phyloP scores from a whole-genome alignment of 2,797 vertebrate species.

The Buphagus erythrorhynchus region DNA sequence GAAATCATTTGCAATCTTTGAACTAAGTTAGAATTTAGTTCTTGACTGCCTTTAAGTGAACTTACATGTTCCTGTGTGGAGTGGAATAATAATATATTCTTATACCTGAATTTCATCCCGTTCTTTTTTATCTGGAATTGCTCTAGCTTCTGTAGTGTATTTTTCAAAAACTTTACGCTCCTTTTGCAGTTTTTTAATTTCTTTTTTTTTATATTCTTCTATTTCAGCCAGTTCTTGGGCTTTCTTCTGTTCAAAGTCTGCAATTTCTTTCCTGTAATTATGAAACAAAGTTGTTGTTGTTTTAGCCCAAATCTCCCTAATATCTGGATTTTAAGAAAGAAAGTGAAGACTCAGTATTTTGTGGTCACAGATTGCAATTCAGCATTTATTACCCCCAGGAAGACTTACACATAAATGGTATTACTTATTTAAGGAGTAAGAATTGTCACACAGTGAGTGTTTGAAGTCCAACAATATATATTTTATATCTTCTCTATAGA shows the following conservation, averaged over 20 bases:
- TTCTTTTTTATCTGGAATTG: conserved; percentile 94
- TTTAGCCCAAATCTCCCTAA: not conserved
- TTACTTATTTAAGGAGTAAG: not conserved
- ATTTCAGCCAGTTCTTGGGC: conserved; percentile 84
- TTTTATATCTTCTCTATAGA: not conserved
- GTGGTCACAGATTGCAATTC: not conserved
- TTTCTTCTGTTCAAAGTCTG: conserved; percentile 86
- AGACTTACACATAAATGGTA: not conserved
- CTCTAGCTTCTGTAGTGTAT: conserved; percentile 84
- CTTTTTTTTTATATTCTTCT: conserved; percentile 90
- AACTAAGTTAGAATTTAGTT: not conserved
- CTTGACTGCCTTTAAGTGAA: not conserved
- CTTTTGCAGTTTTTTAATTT: conserved; percentile 89
- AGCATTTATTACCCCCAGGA: not conserved
- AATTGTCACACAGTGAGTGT: not conserved
- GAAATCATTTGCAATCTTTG: not conserved
- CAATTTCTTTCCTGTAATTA: conserved; percentile 85
- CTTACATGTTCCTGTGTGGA: not conserved
- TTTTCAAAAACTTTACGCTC: conserved; percentile 93
- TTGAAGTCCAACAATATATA: not conserved
- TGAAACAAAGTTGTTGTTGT: not conserved
- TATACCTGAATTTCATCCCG: conserved; percentile 95
- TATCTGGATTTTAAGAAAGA: not conserved
- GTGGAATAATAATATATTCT: not conserved
- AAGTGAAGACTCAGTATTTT: not conserved